phyloP scores from a whole-genome alignment of 2,113 vertebrate species.

The Stigmatopora argus region DNA sequence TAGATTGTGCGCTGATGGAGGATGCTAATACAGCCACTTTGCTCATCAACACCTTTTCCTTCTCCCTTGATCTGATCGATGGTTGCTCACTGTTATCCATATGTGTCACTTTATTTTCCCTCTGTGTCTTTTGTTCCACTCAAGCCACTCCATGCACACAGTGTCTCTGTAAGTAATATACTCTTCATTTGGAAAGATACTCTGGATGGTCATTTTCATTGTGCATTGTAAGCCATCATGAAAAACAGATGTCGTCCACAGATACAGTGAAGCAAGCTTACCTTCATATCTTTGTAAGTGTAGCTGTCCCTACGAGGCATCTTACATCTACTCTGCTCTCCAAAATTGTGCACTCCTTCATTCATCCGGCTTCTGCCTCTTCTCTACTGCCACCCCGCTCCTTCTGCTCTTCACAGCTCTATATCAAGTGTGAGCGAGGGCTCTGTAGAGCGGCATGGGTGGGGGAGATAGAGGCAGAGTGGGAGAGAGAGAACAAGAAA shows the following conservation, averaged over 20 bases:
- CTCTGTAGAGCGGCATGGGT: slow-evolving; percentile 29
- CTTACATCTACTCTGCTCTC: slow-evolving; percentile 56
- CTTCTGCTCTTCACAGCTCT: slow-evolving; percentile 59
- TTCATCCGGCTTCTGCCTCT: slow-evolving; percentile 47
- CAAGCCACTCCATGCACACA: slow-evolving; percentile 8
- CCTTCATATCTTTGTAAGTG: slow-evolving; percentile 68
- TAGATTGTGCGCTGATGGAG: slow-evolving; percentile 23
- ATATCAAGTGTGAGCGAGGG: slow-evolving; percentile 57
- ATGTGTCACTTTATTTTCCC: background rate
- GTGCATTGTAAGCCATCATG: slow-evolving; percentile 28
- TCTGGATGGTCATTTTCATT: slow-evolving; percentile 26
- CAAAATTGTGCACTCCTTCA: slow-evolving; percentile 55
- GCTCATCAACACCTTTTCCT: slow-evolving; percentile 30
- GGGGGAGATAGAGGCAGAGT: slow-evolving; percentile 25
- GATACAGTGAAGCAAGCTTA: slow-evolving; percentile 42
- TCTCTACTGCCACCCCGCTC: slow-evolving; percentile 53
- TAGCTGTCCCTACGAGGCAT: slow-evolving; percentile 67
- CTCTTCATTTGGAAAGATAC: slow-evolving; percentile 15
- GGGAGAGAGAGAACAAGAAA: slow-evolving; percentile 43
- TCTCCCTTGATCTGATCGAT: slow-evolving; percentile 10
- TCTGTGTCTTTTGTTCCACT: background rate
- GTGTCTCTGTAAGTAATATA: slow-evolving; percentile 13
- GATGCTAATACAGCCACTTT: slow-evolving; percentile 27
- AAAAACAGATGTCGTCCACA: slow-evolving; percentile 12
- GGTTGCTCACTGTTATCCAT: background rate